Evolutionary conservation across 2,113 vertebrate species (phyloP).

Genomic region (Pelusios castaneus): DNA sequence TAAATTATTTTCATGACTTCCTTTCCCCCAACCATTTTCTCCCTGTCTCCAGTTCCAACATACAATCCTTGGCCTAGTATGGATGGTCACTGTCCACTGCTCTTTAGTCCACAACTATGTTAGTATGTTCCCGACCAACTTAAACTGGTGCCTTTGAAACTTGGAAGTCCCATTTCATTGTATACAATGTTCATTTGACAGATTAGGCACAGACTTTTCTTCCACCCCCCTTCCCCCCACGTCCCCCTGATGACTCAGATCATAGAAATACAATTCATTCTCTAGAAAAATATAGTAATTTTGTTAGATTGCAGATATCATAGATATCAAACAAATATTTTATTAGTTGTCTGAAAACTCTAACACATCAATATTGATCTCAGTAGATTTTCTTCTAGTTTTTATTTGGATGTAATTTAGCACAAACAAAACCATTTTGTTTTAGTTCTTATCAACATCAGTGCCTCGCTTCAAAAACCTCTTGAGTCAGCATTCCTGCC

Average conservation of each 20-base stretch:
- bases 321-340: constrained; percentile 44
- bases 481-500: constrained; percentile 56
- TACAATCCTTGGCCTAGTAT: neutral
- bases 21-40: neutral
- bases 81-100: neutral
- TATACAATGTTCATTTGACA: neutral
- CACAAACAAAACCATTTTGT: constrained; percentile 53
- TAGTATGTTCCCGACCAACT: neutral
- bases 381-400: constrained; percentile 37
- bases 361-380: constrained; percentile 36
- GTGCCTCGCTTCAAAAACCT: constrained; percentile 35
- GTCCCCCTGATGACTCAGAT: neutral
- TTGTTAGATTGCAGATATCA: constrained; percentile 35
- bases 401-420: constrained; percentile 58
- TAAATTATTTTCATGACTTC: neutral
- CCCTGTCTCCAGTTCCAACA: neutral
- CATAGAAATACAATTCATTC: constrained; percentile 42
- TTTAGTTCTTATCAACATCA: constrained; percentile 50
- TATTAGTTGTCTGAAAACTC: constrained; percentile 23
- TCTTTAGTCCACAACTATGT: neutral
- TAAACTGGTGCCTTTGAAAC: neutral
- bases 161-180: neutral
- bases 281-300: constrained; percentile 15
- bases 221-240: too few relatives aligned
- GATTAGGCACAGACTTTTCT: neutral